These are phyloP conservation scores for Neodiprion fabricii DNA, from an alignment of 1,140 invertebrate species.

Conservation along the genomic window DNA sequence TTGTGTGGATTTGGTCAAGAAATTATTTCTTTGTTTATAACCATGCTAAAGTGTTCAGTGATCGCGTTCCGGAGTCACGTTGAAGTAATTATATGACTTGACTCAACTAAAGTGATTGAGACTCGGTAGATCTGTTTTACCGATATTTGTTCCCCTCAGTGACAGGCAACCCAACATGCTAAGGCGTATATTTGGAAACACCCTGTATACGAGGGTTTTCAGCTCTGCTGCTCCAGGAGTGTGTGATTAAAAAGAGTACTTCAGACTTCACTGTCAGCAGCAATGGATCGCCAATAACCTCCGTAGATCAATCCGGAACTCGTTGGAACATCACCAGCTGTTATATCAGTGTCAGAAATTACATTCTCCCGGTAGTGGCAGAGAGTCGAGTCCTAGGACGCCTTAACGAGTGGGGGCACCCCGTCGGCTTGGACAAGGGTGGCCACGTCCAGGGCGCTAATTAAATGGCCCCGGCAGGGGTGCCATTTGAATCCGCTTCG, in stretches of 20 bases:
- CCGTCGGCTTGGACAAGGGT: neutral
- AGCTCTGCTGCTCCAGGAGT: neutral
- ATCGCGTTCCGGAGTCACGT: too few relatives aligned
- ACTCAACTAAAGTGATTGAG: too few relatives aligned
- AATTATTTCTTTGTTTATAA: too few relatives aligned
- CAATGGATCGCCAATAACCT: neutral
- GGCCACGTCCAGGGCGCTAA: neutral
- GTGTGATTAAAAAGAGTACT: neutral
- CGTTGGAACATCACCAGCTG: neutral
- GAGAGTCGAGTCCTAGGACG: neutral
- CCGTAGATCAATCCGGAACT: neutral
- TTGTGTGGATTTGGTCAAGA: too few relatives aligned
- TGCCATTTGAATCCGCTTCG: neutral
- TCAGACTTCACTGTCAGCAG: neutral
- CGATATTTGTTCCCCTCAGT: too few relatives aligned
- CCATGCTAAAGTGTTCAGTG: too few relatives aligned
- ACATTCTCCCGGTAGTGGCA: neutral
- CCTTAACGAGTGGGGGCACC: neutral
- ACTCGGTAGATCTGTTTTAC: too few relatives aligned
- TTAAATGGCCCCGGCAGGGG: neutral
- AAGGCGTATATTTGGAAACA: too few relatives aligned
- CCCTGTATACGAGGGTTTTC: too few relatives aligned
- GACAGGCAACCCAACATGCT: too few relatives aligned
- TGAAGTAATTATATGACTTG: too few relatives aligned
- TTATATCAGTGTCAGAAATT: neutral